Evolutionary conservation across 2,113 vertebrate genomes (phyloP).

Genomic region (Poecile atricapillus): DNA sequence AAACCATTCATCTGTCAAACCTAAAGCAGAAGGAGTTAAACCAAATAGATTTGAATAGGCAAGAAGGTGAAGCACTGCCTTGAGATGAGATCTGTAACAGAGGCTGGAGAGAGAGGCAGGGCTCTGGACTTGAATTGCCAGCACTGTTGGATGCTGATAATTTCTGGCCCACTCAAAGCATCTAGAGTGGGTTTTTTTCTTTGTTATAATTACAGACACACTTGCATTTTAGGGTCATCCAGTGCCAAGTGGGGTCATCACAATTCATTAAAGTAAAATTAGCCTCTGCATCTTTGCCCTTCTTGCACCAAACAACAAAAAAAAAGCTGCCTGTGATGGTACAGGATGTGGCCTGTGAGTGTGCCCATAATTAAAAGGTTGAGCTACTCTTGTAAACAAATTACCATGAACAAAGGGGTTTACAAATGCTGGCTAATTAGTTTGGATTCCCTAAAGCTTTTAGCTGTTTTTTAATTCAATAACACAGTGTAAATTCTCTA

Average conservation of each 20-base stretch:
- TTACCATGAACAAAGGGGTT: constrained; percentile 84
- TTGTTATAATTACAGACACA: constrained; percentile 51
- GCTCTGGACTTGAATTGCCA: not conserved
- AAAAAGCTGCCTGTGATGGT: not conserved
- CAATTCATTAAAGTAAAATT: constrained; percentile 59
- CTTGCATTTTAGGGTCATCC: constrained; percentile 42
- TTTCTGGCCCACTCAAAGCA: not conserved
- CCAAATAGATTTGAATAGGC: not conserved
- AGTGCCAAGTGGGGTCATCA: not conserved
- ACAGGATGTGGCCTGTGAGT: constrained; percentile 63
- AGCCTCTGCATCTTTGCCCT: constrained; percentile 9
- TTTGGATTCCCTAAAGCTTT: constrained; percentile 80
- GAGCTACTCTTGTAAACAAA: constrained; percentile 83
- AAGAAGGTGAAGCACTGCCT: not conserved
- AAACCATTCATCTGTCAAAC: not conserved
- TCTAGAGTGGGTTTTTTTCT: not conserved
- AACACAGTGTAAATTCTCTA: constrained; percentile 76
- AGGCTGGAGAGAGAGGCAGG: not conserved
- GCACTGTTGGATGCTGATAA: not conserved
- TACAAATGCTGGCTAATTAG: constrained; percentile 80
- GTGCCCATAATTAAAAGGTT: constrained; percentile 83
- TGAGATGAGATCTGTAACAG: not conserved
- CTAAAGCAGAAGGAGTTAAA: not conserved
- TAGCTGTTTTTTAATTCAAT: constrained; percentile 80
- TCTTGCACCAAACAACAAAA: constrained; percentile 11